These are phyloP conservation scores for Prenolepis imparis DNA, from an alignment of 2,888 invertebrate genomes.

Conservation along the genomic window DNA sequence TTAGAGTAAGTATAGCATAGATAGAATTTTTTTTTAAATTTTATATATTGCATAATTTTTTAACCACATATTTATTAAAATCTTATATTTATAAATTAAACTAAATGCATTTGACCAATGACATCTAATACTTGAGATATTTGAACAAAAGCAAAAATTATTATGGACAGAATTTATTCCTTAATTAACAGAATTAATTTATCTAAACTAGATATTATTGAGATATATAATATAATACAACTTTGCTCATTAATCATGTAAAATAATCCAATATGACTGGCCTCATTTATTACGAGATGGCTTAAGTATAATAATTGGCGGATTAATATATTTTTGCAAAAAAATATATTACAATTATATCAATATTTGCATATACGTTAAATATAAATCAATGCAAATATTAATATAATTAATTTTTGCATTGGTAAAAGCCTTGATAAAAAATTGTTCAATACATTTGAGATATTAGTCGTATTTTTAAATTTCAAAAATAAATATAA, in stretches of 20 bases:
- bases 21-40: not conserved
- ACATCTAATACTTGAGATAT: not conserved
- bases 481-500: not conserved
- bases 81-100: not conserved
- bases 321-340: not conserved
- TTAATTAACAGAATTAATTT: not conserved
- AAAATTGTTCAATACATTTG: not conserved
- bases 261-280: not conserved
- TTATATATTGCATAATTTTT: not conserved
- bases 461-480: not conserved
- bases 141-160: not conserved
- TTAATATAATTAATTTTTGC: too few species aligned
- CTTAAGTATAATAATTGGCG: not conserved
- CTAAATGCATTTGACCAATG: not conserved
- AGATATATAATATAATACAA: not conserved
- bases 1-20: not conserved
- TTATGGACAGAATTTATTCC: not conserved
- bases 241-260: not conserved
- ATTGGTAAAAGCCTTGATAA: not conserved
- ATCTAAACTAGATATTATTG: not conserved
- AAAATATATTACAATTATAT: not conserved
- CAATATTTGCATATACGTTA: not conserved
- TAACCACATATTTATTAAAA: not conserved
- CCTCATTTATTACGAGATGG: not conserved
- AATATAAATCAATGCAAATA: not conserved